Evolutionary conservation across 2,797 vertebrate species (phyloP).

Genomic region (Mormyrops boulengeri): DNA sequence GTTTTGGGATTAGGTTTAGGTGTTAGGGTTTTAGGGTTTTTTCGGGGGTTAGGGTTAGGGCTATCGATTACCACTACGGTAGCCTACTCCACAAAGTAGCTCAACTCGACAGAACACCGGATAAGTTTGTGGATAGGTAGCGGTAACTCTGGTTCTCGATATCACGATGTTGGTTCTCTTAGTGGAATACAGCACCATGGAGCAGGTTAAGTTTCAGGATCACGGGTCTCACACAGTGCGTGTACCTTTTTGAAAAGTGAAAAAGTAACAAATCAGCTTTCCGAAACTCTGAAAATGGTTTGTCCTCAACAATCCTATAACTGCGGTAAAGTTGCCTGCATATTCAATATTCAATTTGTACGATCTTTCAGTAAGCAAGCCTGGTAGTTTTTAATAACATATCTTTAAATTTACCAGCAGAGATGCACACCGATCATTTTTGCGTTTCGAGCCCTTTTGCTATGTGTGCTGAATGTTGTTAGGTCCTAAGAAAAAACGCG

Average conservation of each 20-base stretch:
- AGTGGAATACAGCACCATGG: neutral
- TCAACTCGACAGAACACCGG: no score
- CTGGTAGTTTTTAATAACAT: neutral
- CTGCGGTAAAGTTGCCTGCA: neutral
- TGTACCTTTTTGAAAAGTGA: neutral
- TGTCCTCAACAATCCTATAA: neutral
- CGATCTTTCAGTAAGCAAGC: neutral
- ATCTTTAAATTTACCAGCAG: neutral
- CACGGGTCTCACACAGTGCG: neutral
- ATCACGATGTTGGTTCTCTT: neutral
- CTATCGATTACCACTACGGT: no score
- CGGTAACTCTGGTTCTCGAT: neutral
- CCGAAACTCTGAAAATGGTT: neutral
- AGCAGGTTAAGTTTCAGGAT: neutral
- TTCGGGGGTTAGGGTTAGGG: no score
- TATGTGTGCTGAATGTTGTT: neutral
- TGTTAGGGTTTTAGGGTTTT: no score
- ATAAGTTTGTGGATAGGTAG: neutral
- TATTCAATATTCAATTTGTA: neutral
- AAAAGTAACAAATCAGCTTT: neutral
- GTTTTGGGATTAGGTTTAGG: no score
- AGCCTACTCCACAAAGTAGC: no score
- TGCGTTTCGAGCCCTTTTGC: neutral
- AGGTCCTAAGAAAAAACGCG: neutral
- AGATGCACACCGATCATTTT: neutral